Conservation (phyloP, 2,113 vertebrate genomes). For the Scortum barcoo region DNA sequence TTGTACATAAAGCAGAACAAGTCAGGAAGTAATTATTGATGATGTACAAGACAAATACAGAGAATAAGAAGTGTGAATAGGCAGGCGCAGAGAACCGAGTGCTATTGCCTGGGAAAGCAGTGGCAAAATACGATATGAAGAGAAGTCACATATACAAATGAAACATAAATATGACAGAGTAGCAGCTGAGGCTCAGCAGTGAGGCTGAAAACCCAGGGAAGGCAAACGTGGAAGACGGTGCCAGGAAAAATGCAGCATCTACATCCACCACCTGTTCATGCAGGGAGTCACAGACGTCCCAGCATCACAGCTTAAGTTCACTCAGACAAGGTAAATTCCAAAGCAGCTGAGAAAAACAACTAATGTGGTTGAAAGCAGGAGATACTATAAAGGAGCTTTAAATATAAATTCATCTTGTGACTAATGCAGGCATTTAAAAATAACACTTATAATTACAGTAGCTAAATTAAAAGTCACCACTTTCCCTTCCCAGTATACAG, state of each 20-base stretch:
- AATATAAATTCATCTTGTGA: conserved; percentile 18
- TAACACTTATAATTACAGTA: background rate
- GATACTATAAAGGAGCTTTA: background rate
- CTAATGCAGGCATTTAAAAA: background rate
- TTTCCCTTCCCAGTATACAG: background rate
- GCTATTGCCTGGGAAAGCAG: background rate
- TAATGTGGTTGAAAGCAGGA: background rate
- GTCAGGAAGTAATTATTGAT: conserved; percentile 21
- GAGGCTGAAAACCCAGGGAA: conserved; percentile 30
- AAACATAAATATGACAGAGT: conserved; percentile 34
- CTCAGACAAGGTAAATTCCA: conserved; percentile 44
- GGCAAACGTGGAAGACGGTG: conserved; percentile 32
- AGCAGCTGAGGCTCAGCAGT: conserved; percentile 50
- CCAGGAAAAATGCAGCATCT: conserved; percentile 54
- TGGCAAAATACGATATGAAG: conserved; percentile 22
- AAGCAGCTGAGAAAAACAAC: conserved; percentile 34
- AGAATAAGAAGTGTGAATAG: background rate
- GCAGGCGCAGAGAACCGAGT: conserved; percentile 31
- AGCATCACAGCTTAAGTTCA: conserved; percentile 36
- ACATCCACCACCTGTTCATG: conserved; percentile 63
- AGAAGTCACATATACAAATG: conserved; percentile 28
- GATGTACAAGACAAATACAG: conserved; percentile 26
- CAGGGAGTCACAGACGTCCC: conserved; percentile 43
- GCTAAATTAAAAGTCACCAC: background rate
- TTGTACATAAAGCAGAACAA: conserved; percentile 28